Percentiles rank a stretch among this genome's conserved stretches.
phyloP scores from a whole-genome alignment of 2,888 invertebrate species.

The Xestia ashworthii region DNA sequence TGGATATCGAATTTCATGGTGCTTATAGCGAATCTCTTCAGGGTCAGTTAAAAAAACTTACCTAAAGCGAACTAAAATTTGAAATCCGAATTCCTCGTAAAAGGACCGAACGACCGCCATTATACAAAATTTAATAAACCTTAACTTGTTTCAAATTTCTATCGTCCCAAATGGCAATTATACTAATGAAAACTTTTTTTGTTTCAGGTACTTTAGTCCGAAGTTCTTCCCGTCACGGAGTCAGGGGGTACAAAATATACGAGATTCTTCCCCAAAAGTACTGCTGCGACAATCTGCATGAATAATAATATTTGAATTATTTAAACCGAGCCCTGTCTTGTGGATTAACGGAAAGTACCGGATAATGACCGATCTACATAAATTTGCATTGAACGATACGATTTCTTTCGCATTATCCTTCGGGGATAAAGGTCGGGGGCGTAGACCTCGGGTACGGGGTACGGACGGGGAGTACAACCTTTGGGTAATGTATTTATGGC shows the following conservation, averaged over 20 bases:
- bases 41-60: neutral
- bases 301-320: constrained; percentile 81
- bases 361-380: constrained; percentile 74
- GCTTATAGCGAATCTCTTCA: neutral
- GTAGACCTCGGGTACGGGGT: neutral
- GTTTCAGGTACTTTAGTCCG: constrained; percentile 63
- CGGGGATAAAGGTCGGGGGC: constrained; percentile 47
- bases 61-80: neutral
- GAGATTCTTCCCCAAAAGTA: constrained; percentile 42
- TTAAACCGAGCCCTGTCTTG: constrained; percentile 73
- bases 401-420: constrained; percentile 65
- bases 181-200: constrained; percentile 63
- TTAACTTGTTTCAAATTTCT: constrained; percentile 52
- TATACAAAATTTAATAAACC: constrained; percentile 53
- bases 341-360: constrained; percentile 75
- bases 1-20: neutral
- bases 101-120: constrained; percentile 11
- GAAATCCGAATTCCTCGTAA: neutral
- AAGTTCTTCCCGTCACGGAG: constrained; percentile 39
- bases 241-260: constrained; percentile 47
- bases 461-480: neutral
- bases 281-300: constrained; percentile 74
- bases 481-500: neutral
- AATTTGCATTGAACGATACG: constrained; percentile 72
- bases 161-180: constrained; percentile 56